Base-by-base conservation (phyloP, 2,888 invertebrate species). In the Macrosiphum euphorbiae region DNA sequence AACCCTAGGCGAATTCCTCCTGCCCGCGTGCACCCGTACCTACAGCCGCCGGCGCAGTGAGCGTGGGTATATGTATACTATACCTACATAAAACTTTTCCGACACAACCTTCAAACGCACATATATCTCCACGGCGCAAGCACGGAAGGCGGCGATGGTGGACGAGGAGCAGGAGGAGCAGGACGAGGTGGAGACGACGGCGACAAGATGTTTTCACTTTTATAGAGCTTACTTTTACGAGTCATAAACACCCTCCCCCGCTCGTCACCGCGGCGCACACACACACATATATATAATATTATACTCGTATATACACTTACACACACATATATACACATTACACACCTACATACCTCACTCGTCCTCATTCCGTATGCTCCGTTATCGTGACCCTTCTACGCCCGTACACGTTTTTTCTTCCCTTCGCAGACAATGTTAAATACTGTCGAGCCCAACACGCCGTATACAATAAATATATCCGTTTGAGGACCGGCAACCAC, bases 171-270 rank as follows among this genome's bases (percentile, higher is more conserved):
- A 26, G 26, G 26, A 58, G 26, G 1, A 8, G 26, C 26, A 26
- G 58, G 58, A 55, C 0, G 55, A 26, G 26, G 0, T 8, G 7
- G 55, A 26, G 41, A 4, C 55, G 44, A 20, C 26, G 47, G 55
- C n/a, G 78, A 92, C 78, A 35, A 93, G 89, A 93, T 41, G 93
- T 93, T 93, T 93, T 85, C 89, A 90, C 89, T 90, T 93, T 93
- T 90, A 93, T 93, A 84, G 89, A 85, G 93, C 93, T 93, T 93
- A 93, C 90, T 93, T 93, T 93, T 93, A 93, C 89, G 93, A 93
- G 85, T 47, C 93, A 85, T 93, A 90, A 93, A 93, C 93, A 50
- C 93, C 55, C 92, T 35, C 78, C 84, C 28, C 78, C 28, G 11
- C 50, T n/a, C 41, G n/a, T 84, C 86, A 67, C 7, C 47, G 35